phyloP scores from a whole-genome alignment of 1,140 invertebrate species.

The Archivesica marissinica region DNA sequence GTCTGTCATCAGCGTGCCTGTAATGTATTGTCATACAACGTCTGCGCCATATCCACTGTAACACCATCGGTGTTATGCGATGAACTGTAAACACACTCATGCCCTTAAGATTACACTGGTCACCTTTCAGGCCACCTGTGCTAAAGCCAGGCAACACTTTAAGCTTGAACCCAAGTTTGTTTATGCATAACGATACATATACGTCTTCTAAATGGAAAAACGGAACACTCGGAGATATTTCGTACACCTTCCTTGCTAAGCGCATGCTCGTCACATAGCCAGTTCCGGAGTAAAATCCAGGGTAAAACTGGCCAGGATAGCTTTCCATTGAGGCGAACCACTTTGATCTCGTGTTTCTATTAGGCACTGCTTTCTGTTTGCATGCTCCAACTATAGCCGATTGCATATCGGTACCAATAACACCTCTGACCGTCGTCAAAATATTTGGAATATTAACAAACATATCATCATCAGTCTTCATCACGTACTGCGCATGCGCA shows the following conservation, averaged over 20 bases:
- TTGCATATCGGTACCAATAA: neutral
- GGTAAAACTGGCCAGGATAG: conserved; percentile 81
- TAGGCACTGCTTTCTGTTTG: conserved; percentile 2
- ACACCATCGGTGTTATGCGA: neutral
- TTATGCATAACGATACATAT: conserved; percentile 79
- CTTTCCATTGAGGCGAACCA: conserved; percentile 67
- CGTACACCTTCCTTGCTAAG: conserved; percentile 77
- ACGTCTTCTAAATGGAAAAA: conserved; percentile 84
- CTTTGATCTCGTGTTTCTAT: conserved; percentile 32
- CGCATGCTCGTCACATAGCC: conserved; percentile 82
- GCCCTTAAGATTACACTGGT: conserved; percentile 30
- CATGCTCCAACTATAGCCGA: conserved; percentile 24
- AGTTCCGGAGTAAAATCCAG: conserved; percentile 83
- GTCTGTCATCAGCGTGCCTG: too few relatives aligned
- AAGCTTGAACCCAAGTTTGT: conserved; percentile 61
- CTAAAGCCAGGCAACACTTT: conserved; percentile 62
- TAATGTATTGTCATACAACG: neutral
- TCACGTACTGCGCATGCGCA: conserved; percentile 84
- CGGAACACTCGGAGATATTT: conserved; percentile 73
- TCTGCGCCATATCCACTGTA: conserved; percentile 23
- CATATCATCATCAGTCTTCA: conserved; percentile 86
- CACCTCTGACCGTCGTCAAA: conserved; percentile 33
- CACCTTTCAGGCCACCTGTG: neutral
- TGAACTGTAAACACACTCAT: neutral
- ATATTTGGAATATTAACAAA: conserved; percentile 81